phyloP scores from a whole-genome alignment of 2,797 vertebrate species.

The Galago senegalensis region DNA sequence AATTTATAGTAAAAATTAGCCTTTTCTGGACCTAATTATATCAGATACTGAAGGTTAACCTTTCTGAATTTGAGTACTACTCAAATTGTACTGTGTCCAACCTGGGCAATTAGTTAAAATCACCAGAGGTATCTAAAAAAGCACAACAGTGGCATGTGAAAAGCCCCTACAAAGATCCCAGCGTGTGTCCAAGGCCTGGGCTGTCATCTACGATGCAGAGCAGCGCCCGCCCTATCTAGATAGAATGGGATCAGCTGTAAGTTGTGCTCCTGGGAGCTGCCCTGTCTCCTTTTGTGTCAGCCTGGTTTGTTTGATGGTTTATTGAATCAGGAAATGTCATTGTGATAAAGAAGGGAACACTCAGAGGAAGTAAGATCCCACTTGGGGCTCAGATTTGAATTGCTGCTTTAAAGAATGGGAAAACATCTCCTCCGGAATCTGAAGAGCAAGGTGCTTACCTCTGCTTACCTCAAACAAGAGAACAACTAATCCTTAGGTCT shows the following conservation, averaged over 20 bases:
- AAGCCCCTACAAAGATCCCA: too few species aligned
- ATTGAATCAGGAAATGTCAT: background rate
- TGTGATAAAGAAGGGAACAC: background rate
- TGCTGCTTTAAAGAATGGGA: background rate
- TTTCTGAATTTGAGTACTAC: background rate
- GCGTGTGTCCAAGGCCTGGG: fast-evolving
- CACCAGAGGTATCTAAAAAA: background rate
- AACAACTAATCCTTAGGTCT: fast-evolving
- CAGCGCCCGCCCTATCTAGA: fast-evolving
- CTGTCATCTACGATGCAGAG: fast-evolving
- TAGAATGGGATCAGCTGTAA: background rate
- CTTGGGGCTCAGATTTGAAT: background rate
- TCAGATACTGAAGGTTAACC: background rate
- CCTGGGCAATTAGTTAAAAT: background rate
- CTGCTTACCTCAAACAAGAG: background rate
- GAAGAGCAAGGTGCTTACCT: background rate
- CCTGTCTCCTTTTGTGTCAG: background rate
- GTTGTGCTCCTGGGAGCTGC: fast-evolving
- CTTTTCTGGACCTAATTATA: background rate
- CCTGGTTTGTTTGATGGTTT: background rate
- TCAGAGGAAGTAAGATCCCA: background rate
- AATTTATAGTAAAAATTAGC: background rate
- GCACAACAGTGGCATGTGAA: fast-evolving
- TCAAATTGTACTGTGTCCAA: too few species aligned
- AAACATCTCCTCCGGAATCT: background rate